Evolutionary conservation across 2,888 invertebrate species (phyloP).

Genomic region (Drosophila mimica): DNA sequence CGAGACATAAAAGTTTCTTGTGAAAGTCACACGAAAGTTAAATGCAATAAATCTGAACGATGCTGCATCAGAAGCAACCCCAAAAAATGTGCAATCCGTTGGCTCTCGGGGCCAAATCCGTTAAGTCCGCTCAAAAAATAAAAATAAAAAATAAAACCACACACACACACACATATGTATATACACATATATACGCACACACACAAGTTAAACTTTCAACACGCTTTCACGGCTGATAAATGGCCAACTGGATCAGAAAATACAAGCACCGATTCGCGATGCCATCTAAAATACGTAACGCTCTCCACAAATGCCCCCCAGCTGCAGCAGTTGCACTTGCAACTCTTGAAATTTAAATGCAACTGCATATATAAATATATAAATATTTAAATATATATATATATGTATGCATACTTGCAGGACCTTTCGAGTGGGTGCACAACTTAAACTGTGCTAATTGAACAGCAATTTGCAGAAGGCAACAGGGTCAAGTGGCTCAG

Average conservation of each 20-base stretch:
- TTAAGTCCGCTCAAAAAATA: conserved; percentile 56
- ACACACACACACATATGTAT: neutral
- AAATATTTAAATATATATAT: conserved; percentile 21
- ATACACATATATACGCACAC: conserved; percentile 18
- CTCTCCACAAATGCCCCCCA: neutral
- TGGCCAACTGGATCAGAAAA: conserved; percentile 66
- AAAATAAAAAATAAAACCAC: neutral
- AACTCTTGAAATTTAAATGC: conserved; percentile 43
- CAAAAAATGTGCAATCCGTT: conserved; percentile 69
- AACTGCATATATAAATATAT: conserved; percentile 22
- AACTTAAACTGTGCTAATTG: conserved; percentile 54
- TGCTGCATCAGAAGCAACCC: conserved; percentile 38
- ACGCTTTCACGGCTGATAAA: conserved; percentile 72
- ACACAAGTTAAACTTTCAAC: conserved; percentile 65
- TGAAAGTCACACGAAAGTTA: conserved; percentile 79
- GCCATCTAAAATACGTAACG: conserved; percentile 31
- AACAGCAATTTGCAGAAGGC: conserved; percentile 29
- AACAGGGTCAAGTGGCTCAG: conserved; percentile 57
- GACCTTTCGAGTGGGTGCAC: conserved; percentile 36
- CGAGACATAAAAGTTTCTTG: conserved; percentile 79
- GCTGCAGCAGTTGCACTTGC: conserved; percentile 52
- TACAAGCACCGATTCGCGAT: conserved; percentile 59
- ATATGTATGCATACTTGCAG: conserved; percentile 21
- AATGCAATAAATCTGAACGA: conserved; percentile 76
- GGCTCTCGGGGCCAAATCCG: conserved; percentile 65